phyloP scores from a whole-genome alignment of 2,113 vertebrate genomes.

The Vimba vimba region DNA sequence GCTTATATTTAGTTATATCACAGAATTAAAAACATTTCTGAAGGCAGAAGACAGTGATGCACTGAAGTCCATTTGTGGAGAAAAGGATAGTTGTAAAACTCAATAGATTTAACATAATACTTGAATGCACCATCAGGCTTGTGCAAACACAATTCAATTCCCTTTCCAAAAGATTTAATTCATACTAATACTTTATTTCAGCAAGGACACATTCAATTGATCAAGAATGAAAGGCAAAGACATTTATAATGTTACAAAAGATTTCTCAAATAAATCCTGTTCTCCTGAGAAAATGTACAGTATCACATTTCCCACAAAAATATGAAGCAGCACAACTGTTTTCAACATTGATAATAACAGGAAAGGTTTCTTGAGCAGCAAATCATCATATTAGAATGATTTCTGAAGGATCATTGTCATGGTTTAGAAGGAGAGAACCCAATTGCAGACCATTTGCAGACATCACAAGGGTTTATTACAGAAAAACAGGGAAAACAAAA shows the following conservation, averaged over 20 bases:
- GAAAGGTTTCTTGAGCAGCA: no score
- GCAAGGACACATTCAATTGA: neutral
- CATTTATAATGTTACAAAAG: neutral
- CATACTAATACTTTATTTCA: neutral
- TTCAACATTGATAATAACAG: no score
- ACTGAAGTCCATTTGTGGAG: neutral
- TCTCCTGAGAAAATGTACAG: neutral
- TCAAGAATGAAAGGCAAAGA: neutral
- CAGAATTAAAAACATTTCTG: neutral
- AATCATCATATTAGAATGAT: no score
- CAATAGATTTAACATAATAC: neutral
- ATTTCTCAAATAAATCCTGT: neutral
- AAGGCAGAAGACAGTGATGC: no score
- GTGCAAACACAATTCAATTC: neutral
- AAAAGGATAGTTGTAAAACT: neutral
- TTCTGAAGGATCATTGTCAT: no score
- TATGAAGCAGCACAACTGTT: no score
- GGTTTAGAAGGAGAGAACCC: no score
- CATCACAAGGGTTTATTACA: no score
- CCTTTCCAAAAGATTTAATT: neutral
- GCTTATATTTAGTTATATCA: neutral
- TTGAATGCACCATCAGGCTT: neutral
- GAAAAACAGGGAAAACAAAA: no score
- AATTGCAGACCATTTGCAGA: no score
- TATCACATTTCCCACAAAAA: no score